phyloP scores from a whole-genome alignment of 2,113 vertebrate species.

The Eulemur rufifrons region DNA sequence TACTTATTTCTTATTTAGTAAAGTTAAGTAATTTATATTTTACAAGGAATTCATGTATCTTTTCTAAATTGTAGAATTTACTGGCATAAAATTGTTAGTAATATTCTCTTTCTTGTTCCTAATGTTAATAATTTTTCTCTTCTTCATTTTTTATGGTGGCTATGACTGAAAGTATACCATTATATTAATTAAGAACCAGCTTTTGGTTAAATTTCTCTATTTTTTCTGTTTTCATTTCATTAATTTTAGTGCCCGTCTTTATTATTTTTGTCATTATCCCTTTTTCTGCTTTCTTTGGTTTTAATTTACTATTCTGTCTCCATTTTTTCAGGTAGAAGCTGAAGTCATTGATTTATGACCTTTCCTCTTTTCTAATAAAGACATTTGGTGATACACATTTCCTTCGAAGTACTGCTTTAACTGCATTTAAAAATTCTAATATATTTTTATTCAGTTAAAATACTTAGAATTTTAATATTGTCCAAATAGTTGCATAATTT shows the following conservation, averaged over 20 bases:
- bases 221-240: background rate
- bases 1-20: background rate
- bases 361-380: background rate
- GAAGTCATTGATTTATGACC: background rate
- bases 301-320: background rate
- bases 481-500: background rate
- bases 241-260: background rate
- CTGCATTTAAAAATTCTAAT: background rate
- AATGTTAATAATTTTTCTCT: background rate
- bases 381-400: background rate
- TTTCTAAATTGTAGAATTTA: background rate
- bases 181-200: background rate
- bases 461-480: background rate
- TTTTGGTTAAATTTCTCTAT: background rate
- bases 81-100: background rate
- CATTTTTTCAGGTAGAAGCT: background rate
- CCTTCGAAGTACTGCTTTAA: background rate
- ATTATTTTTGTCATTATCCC: background rate
- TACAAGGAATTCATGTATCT: background rate
- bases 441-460: slow-evolving; percentile 6
- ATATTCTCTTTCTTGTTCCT: background rate
- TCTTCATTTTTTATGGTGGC: background rate
- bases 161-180: background rate
- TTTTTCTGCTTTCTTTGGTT: background rate
- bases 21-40: background rate